Evolutionary conservation across 2,797 vertebrate genomes (phyloP), one percentile per base, ranked within the genome.

Genomic region (Cyprinodon diabolis): DNA sequence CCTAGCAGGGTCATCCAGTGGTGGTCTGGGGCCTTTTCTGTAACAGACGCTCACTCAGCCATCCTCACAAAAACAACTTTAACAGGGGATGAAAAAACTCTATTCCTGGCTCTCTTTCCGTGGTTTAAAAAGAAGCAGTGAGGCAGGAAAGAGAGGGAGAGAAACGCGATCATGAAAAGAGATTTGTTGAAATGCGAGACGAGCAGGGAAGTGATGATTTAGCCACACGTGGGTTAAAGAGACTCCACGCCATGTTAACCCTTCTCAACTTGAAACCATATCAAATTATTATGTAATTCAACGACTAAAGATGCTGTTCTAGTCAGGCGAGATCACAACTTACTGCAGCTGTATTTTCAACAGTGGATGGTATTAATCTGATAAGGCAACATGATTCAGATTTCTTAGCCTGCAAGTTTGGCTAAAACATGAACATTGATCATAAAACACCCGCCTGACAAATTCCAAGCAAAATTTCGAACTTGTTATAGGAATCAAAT

Each of bases 1-100:
- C 91, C 93, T 95, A 86, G 95, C 96, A 93, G 96, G 97, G 96
- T 98, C 96, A 97, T 97, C 97, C 97, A 97, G 95, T 93, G 90
- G 91, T 90, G 90, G 93, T 93, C 93, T 90, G 88, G 88, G 43
- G 86, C 81, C 84, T 84, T 89, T 90, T 91, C 86, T 91, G 89
- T 82, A 92, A 92, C 80, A 84, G 91, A 88, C 90, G 89, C 88
- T 92, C 91, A 91, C 89, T 93, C 91, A 92, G 87, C 90, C 89
- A 60, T 91, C 90, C 81, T 82, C 85, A 89, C 90, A 93, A 81
- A 93, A 91, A 93, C 90, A 86, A 43, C 84, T 86, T 92, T 80
- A 81, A 88, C 84, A 82, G 79, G 81, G 72, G 48, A 81, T 67
- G 77, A 75, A 82, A 85, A 74, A 80, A 84, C 86, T 88, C 87